A percentile compares a stretch with the other conserved stretches of the same genome.
phyloP scores from a whole-genome alignment of 2,797 vertebrate genomes.

The Gadopsis bispinosus region DNA sequence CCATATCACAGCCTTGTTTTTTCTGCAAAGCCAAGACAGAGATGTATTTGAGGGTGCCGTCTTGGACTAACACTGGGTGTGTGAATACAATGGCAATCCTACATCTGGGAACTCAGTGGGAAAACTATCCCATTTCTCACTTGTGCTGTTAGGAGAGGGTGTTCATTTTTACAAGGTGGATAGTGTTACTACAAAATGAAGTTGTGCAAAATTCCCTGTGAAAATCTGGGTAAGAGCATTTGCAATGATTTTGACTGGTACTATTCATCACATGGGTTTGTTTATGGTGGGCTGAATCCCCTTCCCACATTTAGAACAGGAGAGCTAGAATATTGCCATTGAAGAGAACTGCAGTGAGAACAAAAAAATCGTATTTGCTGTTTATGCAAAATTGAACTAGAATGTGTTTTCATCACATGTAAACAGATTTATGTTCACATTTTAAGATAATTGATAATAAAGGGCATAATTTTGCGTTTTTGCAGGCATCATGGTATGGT shows the following conservation, averaged over 20 bases:
- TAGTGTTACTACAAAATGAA: slow-evolving; percentile 82
- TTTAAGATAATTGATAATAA: neutral
- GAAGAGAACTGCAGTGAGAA: neutral
- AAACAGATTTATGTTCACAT: neutral
- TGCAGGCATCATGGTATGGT: slow-evolving; percentile 1
- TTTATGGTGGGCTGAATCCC: slow-evolving; percentile 65
- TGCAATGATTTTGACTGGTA: slow-evolving; percentile 73
- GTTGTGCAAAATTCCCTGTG: slow-evolving; percentile 81
- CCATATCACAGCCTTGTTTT: slow-evolving; percentile 75
- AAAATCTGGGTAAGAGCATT: slow-evolving; percentile 73
- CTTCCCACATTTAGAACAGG: slow-evolving; percentile 52
- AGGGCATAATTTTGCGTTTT: neutral
- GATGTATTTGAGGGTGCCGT: slow-evolving; percentile 69
- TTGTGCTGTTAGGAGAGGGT: slow-evolving; percentile 78
- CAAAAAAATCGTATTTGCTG: neutral
- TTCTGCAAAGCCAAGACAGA: slow-evolving; percentile 71
- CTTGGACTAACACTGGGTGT: slow-evolving; percentile 76
- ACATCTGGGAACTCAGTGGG: slow-evolving; percentile 86
- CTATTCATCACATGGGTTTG: slow-evolving; percentile 77
- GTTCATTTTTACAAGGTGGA: slow-evolving; percentile 82
- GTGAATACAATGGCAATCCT: slow-evolving; percentile 80
- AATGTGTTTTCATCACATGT: neutral
- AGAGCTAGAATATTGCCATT: slow-evolving; percentile 38
- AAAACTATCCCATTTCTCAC: slow-evolving; percentile 83
- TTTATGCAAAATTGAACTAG: neutral